Conservation (phyloP, 1,140 invertebrate genomes). For the Chymomyza costata region DNA sequence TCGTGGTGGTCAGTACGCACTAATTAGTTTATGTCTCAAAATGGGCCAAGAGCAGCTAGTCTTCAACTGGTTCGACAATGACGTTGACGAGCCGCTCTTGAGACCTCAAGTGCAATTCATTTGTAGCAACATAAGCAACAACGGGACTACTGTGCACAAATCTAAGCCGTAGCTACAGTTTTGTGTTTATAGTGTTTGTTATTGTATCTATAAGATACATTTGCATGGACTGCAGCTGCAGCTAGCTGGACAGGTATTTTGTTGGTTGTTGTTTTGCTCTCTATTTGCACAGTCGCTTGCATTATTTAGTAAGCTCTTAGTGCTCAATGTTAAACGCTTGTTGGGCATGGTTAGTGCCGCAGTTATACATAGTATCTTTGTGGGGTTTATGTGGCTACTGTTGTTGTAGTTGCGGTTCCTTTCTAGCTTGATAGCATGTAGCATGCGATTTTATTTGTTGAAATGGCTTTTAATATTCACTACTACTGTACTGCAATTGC, state of each 20-base stretch:
- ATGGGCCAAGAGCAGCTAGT: slow-evolving; percentile 16
- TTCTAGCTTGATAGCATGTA: no score
- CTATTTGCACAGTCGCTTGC: slow-evolving; percentile 10
- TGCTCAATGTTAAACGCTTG: no score
- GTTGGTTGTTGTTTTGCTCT: background rate
- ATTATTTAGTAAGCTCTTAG: slow-evolving; percentile 16
- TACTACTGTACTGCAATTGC: no score
- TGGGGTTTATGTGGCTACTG: slow-evolving; percentile 10
- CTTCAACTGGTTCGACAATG: slow-evolving; percentile 41
- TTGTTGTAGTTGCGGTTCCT: slow-evolving; percentile 6
- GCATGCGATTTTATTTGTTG: no score
- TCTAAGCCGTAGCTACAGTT: slow-evolving; percentile 35
- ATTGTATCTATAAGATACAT: slow-evolving; percentile 22
- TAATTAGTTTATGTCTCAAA: slow-evolving; percentile 55
- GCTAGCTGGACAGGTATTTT: no score
- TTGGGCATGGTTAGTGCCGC: no score
- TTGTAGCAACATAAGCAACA: slow-evolving; percentile 19
- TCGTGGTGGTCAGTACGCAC: slow-evolving; percentile 49
- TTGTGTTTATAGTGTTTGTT: no score
- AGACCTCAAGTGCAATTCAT: slow-evolving; percentile 58
- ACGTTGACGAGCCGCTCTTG: slow-evolving; percentile 37
- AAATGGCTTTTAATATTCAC: no score
- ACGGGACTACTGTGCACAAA: slow-evolving; percentile 26
- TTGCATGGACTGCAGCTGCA: no score
- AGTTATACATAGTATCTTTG: no score